Evolutionary conservation across 1,140 invertebrate genomes (phyloP), one percentile per base, ranked within the genome.

Genomic region (Pseudomyrmex gracilis): DNA sequence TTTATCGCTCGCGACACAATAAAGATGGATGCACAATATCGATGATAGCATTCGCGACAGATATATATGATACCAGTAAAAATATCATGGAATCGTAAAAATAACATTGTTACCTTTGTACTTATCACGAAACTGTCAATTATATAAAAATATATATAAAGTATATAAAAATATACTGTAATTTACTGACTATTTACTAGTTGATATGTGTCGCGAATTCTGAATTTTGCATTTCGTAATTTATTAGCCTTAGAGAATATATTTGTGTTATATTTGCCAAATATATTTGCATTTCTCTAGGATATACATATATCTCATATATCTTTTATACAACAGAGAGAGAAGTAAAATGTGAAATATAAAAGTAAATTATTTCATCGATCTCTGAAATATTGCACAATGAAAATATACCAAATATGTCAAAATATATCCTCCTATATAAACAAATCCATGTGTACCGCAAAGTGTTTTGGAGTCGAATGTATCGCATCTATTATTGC

Each of bases 121-220:
- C 17, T 64, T 43, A 47, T 85, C 63, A 43, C 12, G 34, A 64
- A 51, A 17, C 51, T 49, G 43, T 53, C 8, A 34, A 64, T n/a
- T n/a, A 43, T 34, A 34, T 34, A 34, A 34, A 34, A 7, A 34
- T 34, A 34, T 34, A 5, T 34, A n/a, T n/a, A n/a, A n/a, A n/a
- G n/a, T n/a, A 24, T 5, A 17, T 22, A 12, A 63, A 47, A 61
- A 12, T 3, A 47, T 4, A 47, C 45, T 47, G 9, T 4, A 3
- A 47, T 47, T 47, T 47, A 13, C 45, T 43, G 47, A 53, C 22
- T 49, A 4, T 73, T 8, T 73, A 61, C 13, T 22, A 60, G 4
- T 13, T 2, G 24, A 13, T 12, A 17, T 57, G 17, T 20, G 7
- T 58, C n/a, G 57, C 12, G 2, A 43, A 57, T 57, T 71, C 24